Evolutionary conservation across 2,797 vertebrate genomes (phyloP), one percentile per base, ranked within the genome.

Genomic region (Phataginus tricuspis): DNA sequence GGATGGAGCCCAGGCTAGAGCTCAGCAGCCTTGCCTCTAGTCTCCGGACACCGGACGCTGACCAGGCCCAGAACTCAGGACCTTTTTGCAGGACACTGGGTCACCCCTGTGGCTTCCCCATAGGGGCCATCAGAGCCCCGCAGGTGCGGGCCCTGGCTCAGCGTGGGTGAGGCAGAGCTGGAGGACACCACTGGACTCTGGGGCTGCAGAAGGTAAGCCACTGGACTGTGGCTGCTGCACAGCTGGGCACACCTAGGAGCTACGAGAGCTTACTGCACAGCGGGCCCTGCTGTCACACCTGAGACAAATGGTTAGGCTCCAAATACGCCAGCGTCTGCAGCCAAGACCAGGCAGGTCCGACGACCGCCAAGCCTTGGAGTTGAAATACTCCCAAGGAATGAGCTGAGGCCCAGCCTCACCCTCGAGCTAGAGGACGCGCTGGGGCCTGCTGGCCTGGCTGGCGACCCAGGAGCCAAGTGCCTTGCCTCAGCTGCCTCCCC

Each of bases 351-450:
- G 94, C 95, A 97, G 93, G 88, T 97, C 96, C 23, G 2, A 96
- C n/a, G 12, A 93, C 86, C 31, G 66, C 83, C 94, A 89, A 86
- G 79, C 95, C 14, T 12, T 39, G 4, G 53, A 88, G 53, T 64
- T 96, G 94, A 96, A 96, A 61, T 11, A 19, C 45, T 96, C 79
- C 92, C 94, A 75, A 15, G 61, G 59, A 87, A 69, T 16, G 63
- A 95, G 88, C 89, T 11, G 61, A 77, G 88, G 95, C 98, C 97
- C 96, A 97, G 95, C 98, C 98, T 97, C 97, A 92, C 86, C 98
- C 97, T 98, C 96, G 96, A 98, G 89, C 96, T 37, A 74, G 69
- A 71, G 91, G 72, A 93, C 49, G 14, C 29, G 95, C 96, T 80
- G 53, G 66, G 92, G 94, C 97, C 96, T 97, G 97, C 91, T 37